Percentiles rank a stretch among this genome's conserved stretches.
Conservation (phyloP, 1,140 invertebrate genomes). For the Procambarus virginalis region DNA sequence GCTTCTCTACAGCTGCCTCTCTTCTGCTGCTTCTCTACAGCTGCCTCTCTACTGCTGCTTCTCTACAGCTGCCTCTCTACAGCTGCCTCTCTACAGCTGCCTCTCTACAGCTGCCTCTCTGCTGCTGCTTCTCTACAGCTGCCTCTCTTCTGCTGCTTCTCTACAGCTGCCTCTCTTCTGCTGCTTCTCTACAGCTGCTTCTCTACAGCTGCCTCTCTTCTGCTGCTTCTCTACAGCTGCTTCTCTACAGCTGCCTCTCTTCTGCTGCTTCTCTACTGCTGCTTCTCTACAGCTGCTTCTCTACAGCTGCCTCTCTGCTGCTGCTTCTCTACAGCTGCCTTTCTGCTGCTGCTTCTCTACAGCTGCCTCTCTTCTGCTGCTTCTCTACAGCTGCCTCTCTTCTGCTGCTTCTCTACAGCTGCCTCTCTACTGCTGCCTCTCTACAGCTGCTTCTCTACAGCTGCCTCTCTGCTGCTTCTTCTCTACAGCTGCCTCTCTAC, state of each 20-base stretch:
- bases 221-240: background rate
- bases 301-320: no score
- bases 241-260: background rate
- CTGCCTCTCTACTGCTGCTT: background rate
- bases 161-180: no score
- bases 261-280: background rate
- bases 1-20: background rate
- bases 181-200: no score
- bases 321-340: no score
- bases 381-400: background rate
- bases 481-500: background rate
- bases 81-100: no score
- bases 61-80: background rate
- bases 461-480: background rate
- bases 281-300: background rate
- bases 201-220: background rate
- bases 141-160: background rate
- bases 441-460: no score
- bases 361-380: background rate
- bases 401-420: no score
- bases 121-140: no score
- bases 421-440: no score
- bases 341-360: no score
- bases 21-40: background rate
- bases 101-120: background rate